phyloP scores from a whole-genome alignment of 2,113 vertebrate genomes.

The Ciconia stormi region DNA sequence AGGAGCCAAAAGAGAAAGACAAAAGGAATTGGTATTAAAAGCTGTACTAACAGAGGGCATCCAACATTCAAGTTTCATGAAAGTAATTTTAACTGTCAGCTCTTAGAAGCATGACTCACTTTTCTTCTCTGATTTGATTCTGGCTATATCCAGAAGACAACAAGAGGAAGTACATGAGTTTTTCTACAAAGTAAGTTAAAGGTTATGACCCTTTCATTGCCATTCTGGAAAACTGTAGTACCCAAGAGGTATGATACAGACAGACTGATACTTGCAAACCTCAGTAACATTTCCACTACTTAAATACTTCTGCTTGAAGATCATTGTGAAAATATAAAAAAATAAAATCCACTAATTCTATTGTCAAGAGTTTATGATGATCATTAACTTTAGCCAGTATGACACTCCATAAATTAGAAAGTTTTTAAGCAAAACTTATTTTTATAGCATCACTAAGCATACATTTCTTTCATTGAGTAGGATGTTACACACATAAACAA shows the following conservation, averaged over 20 bases:
- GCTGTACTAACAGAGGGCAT: neutral
- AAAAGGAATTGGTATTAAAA: neutral
- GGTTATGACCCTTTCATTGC: neutral
- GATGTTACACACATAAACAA: neutral
- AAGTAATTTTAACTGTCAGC: neutral
- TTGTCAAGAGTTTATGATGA: neutral
- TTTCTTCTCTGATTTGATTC: neutral
- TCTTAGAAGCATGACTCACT: neutral
- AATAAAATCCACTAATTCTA: neutral
- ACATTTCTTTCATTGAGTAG: neutral
- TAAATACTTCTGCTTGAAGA: neutral
- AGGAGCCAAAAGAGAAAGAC: neutral
- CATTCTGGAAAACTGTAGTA: neutral
- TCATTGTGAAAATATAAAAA: neutral
- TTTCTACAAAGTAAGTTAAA: neutral
- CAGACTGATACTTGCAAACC: neutral
- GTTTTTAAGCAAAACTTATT: neutral
- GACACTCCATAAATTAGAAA: neutral
- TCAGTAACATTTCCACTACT: neutral
- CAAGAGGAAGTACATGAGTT: neutral
- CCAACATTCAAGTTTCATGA: neutral
- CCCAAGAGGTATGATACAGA: neutral
- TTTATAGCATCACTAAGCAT: neutral
- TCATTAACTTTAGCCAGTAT: neutral
- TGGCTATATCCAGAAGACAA: neutral